Percentiles rank a stretch among this genome's conserved stretches.
Conservation (phyloP, 2,888 invertebrate species). For the Lymantria monacha region DNA sequence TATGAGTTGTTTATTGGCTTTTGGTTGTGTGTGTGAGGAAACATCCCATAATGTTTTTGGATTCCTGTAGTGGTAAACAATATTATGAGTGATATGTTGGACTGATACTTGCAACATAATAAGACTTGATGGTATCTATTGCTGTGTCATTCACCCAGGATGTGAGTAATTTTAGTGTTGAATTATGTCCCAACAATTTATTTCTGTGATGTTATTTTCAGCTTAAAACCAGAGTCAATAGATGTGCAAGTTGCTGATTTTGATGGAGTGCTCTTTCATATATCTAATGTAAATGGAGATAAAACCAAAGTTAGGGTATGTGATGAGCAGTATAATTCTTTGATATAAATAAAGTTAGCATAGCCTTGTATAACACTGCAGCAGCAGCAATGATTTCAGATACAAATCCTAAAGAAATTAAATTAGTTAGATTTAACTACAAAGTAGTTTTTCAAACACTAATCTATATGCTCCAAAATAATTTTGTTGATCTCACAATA, state of each 20-base stretch:
- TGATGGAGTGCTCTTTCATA: slow-evolving; percentile 99
- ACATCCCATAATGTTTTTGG: slow-evolving; percentile 68
- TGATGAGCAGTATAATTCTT: slow-evolving; percentile 12
- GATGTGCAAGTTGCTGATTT: slow-evolving; percentile 98
- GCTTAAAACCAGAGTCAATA: slow-evolving; percentile 96
- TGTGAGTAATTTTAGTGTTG: slow-evolving; percentile 38
- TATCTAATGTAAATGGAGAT: slow-evolving; percentile 98
- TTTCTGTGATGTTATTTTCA: slow-evolving; percentile 72
- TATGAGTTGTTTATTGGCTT: slow-evolving; percentile 60
- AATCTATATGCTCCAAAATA: too few relatives aligned
- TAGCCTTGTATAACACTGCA: too few relatives aligned
- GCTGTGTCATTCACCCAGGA: slow-evolving; percentile 33
- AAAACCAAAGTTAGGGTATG: slow-evolving; percentile 98
- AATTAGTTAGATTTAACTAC: too few relatives aligned
- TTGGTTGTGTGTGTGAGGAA: slow-evolving; percentile 65
- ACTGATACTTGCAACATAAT: slow-evolving; percentile 25
- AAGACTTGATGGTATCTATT: slow-evolving; percentile 20
- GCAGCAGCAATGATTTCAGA: too few relatives aligned
- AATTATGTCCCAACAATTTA: slow-evolving; percentile 19
- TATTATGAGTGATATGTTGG: slow-evolving; percentile 41
- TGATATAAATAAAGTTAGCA: neutral
- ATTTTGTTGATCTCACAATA: too few relatives aligned
- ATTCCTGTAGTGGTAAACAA: slow-evolving; percentile 65
- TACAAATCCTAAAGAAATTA: too few relatives aligned
- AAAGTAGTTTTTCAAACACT: too few relatives aligned